Conservation (phyloP, 2,113 vertebrate species). For the Meriones unguiculatus region DNA sequence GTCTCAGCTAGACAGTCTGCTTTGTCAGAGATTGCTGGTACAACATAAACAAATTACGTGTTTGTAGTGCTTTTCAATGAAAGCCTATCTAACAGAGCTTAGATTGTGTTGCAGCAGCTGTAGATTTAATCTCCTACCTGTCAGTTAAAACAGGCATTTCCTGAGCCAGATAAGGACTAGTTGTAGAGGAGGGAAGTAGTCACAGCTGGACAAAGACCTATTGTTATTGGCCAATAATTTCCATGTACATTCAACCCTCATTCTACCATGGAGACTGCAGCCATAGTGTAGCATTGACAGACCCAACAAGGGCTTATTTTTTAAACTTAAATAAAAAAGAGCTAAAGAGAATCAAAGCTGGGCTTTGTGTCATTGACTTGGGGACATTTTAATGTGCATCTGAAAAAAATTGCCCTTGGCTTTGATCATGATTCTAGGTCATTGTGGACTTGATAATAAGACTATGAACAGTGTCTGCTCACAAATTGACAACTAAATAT, state of each 20-base stretch:
- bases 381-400: constrained; percentile 41
- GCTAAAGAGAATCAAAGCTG: constrained; percentile 70
- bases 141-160: constrained; percentile 93
- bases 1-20: constrained; percentile 91
- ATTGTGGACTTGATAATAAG: neutral
- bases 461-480: neutral
- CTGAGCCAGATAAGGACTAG: constrained; percentile 91
- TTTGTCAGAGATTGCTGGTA: constrained; percentile 90
- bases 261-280: constrained; percentile 81
- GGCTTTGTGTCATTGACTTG: constrained; percentile 70
- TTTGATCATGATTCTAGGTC: constrained; percentile 35
- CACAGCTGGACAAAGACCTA: constrained; percentile 93
- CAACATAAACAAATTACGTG: constrained; percentile 92
- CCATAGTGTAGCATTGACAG: constrained; percentile 76
- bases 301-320: constrained; percentile 58
- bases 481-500: neutral
- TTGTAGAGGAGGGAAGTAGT: constrained; percentile 84
- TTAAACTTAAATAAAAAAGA: constrained; percentile 59
- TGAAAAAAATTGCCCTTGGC: neutral
- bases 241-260: constrained; percentile 79
- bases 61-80: constrained; percentile 89
- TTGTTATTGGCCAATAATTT: constrained; percentile 90
- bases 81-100: constrained; percentile 89
- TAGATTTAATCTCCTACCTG: constrained; percentile 94
- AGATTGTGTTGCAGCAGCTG: constrained; percentile 91